Conservation (phyloP, 2,797 vertebrate genomes). For the Malurus splendens region DNA sequence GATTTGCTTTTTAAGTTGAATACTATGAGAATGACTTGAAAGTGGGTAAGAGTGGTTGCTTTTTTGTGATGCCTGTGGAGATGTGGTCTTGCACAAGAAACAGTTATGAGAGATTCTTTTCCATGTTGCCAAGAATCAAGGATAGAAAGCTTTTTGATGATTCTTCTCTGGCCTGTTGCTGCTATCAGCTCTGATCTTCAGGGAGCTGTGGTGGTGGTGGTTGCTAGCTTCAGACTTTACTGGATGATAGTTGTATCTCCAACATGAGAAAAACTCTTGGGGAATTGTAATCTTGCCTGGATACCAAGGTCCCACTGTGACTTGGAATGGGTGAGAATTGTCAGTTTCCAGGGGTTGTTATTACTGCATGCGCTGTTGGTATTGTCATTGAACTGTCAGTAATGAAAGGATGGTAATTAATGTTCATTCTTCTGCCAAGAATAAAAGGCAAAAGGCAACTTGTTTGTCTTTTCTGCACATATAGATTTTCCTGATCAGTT, state of each 20-base stretch:
- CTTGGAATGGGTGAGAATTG: not conserved
- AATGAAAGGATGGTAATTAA: not conserved
- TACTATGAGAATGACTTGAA: not conserved
- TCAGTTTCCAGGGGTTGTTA: not conserved
- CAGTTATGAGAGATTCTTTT: fast-evolving
- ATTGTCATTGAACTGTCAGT: not conserved
- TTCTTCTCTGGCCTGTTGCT: not conserved
- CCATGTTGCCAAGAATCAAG: not conserved
- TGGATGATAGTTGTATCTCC: not conserved
- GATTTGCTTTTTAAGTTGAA: not conserved
- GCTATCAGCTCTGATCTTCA: not conserved
- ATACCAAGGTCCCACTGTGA: not conserved
- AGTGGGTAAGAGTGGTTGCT: not conserved
- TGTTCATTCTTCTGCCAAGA: not conserved
- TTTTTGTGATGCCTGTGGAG: not conserved
- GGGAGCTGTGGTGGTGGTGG: not conserved
- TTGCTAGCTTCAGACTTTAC: not conserved
- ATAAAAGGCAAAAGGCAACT: not conserved
- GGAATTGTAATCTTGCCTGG: not conserved
- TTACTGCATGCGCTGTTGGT: not conserved
- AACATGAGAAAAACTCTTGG: not conserved
- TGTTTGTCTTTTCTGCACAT: not conserved
- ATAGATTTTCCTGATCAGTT: not conserved
- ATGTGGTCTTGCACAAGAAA: not conserved
- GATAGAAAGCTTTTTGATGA: not conserved